Evolutionary conservation across 2,888 invertebrate genomes (phyloP).

Genomic region (Hololepta plana): DNA sequence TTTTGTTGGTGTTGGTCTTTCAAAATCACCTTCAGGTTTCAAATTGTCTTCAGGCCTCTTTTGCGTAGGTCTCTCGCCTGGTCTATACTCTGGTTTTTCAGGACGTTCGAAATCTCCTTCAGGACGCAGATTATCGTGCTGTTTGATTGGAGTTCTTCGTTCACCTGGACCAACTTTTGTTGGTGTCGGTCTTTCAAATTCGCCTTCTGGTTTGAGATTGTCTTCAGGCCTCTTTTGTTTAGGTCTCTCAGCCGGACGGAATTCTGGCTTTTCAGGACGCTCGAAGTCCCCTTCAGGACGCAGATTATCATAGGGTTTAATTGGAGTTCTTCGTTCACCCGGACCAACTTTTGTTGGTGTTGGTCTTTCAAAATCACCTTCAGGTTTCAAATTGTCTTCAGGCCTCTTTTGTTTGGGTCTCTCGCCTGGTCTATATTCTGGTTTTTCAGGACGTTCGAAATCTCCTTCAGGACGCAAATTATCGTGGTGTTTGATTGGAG

Average conservation of each 20-base stretch:
- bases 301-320: slow-evolving; percentile 33
- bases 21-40: slow-evolving; percentile 23
- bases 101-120: slow-evolving; percentile 28
- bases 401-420: slow-evolving; percentile 25
- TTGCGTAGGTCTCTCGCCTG: slow-evolving; percentile 23
- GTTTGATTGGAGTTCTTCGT: slow-evolving; percentile 21
- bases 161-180: slow-evolving; percentile 19
- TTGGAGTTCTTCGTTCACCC: slow-evolving; percentile 26
- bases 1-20: slow-evolving; percentile 14
- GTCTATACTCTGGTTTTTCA: slow-evolving; percentile 29
- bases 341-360: slow-evolving; percentile 25
- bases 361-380: too few relatives aligned
- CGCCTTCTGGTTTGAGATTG: slow-evolving; percentile 23
- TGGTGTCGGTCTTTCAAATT: slow-evolving; percentile 29
- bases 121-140: slow-evolving; percentile 22
- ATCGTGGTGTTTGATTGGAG: slow-evolving; percentile 30
- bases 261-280: slow-evolving; percentile 20
- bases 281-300: slow-evolving; percentile 34
- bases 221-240: slow-evolving; percentile 28
- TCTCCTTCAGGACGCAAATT: slow-evolving; percentile 34
- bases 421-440: slow-evolving; percentile 23
- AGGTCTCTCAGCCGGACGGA: slow-evolving; percentile 22
- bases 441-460: slow-evolving; percentile 25
- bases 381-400: slow-evolving; percentile 27
- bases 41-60: slow-evolving; percentile 45